Conservation (phyloP, 2,888 invertebrate genomes). For the Drosophila merina region DNA sequence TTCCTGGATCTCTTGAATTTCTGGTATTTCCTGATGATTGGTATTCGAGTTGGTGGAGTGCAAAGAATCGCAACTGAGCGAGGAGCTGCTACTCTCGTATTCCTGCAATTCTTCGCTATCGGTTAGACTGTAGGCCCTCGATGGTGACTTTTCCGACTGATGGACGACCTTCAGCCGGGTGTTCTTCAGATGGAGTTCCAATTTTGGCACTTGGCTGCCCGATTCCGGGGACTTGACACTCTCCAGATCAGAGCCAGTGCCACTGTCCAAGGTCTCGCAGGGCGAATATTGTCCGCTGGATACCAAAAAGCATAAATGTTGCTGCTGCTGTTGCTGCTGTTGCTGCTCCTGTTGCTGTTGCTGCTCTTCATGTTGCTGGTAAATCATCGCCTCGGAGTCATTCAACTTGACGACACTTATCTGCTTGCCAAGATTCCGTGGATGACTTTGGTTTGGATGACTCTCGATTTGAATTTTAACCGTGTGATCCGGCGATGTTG, state of each 20-base stretch:
- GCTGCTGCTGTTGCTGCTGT: conserved; percentile 34
- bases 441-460: conserved; percentile 33
- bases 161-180: conserved; percentile 76
- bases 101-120: conserved; percentile 85
- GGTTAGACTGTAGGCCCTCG: conserved; percentile 85
- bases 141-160: conserved; percentile 3
- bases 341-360: conserved; percentile 23
- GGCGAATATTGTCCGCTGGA: conserved; percentile 93
- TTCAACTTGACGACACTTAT: conserved; percentile 68
- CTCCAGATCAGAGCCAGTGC: conserved; percentile 93
- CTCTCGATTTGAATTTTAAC: conserved; percentile 83
- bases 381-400: conserved; percentile 61
- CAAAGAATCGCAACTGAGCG: conserved; percentile 92
- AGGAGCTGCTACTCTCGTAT: conserved; percentile 87
- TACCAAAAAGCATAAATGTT: conserved; percentile 85
- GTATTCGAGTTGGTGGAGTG: conserved; percentile 85
- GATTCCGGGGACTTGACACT: conserved; percentile 61
- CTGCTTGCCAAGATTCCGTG: conserved; percentile 57
- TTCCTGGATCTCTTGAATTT: conserved; percentile 88
- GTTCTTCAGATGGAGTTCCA: conserved; percentile 83
- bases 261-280: conserved; percentile 92
- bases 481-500: conserved; percentile 68
- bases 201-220: conserved; percentile 71
- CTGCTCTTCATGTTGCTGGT: conserved; percentile 32
- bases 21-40: conserved; percentile 85